A percentile compares a stretch with the other conserved stretches of the same genome.
These are phyloP conservation scores for Drosophila sp. DNA, from an alignment of 1,140 invertebrate genomes.

Conservation along the genomic window DNA sequence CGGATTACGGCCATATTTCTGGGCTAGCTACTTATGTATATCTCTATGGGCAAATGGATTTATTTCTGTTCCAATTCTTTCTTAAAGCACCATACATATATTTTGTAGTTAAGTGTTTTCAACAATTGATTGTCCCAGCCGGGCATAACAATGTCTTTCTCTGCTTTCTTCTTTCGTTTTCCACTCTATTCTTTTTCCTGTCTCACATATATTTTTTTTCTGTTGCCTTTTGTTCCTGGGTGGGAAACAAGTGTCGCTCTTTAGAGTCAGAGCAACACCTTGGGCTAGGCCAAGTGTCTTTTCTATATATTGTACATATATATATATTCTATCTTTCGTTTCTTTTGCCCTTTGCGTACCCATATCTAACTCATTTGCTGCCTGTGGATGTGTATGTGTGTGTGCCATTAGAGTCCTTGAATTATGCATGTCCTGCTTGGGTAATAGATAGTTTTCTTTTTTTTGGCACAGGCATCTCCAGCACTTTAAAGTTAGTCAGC, in stretches of 20 bases:
- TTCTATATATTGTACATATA: neutral
- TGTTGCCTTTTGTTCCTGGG: constrained; percentile 25
- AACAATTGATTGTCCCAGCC: constrained; percentile 8
- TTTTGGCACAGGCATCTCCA: neutral
- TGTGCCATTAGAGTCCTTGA: constrained; percentile 42
- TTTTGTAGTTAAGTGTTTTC: constrained; percentile 32
- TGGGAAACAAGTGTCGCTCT: constrained; percentile 33
- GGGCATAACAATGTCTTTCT: constrained; percentile 12
- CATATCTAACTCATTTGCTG: neutral
- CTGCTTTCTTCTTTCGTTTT: constrained; percentile 4
- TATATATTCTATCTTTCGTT: neutral
- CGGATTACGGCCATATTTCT: constrained; percentile 47
- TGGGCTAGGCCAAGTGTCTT: constrained; percentile 35
- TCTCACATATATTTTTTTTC: neutral
- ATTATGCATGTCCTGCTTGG: constrained; percentile 51
- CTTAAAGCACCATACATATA: constrained; percentile 17
- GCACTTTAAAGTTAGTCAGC: constrained; percentile 15
- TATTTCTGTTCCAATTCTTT: neutral
- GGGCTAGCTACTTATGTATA: constrained; percentile 1
- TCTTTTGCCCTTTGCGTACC: neutral
- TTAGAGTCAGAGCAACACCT: constrained; percentile 53
- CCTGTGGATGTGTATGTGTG: neutral
- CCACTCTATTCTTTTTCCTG: neutral
- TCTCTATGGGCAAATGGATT: neutral
- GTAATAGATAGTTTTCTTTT: constrained; percentile 31